Percentiles rank a stretch among this genome's conserved stretches.
These are phyloP conservation scores for Camponotus fellah DNA, from an alignment of 2,888 invertebrate genomes.

Conservation along the genomic window DNA sequence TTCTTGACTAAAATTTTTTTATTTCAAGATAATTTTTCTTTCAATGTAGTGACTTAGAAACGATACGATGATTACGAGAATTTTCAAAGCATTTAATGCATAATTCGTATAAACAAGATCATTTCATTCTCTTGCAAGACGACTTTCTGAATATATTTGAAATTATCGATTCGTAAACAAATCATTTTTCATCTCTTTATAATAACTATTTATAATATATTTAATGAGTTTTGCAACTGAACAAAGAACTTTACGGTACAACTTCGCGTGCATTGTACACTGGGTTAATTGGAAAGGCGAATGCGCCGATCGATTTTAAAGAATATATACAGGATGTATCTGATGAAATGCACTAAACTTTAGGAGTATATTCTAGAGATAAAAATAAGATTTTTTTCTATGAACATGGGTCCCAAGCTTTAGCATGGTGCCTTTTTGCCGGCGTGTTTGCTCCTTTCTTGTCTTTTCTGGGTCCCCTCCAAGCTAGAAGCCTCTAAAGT, in stretches of 20 bases:
- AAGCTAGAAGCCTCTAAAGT: too few relatives aligned
- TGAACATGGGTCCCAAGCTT: too few relatives aligned
- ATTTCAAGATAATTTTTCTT: too few relatives aligned
- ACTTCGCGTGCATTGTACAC: background rate
- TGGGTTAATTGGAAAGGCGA: background rate
- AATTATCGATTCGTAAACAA: background rate
- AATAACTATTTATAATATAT: background rate
- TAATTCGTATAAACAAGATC: background rate
- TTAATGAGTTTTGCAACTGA: background rate
- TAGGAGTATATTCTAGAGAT: too few relatives aligned
- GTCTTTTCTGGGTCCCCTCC: too few relatives aligned
- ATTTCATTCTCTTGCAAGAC: background rate
- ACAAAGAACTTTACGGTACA: background rate
- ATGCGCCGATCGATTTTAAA: background rate
- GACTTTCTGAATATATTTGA: background rate
- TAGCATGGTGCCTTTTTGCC: too few relatives aligned
- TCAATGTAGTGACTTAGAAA: background rate
- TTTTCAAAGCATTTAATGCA: constrained; percentile 28
- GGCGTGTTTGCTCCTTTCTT: too few relatives aligned
- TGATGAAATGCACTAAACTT: too few relatives aligned
- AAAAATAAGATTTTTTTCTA: too few relatives aligned
- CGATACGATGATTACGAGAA: background rate
- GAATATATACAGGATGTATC: background rate
- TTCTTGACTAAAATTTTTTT: too few relatives aligned
- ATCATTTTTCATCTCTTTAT: background rate